These are phyloP conservation scores for Neodontobutis hainanensis DNA, from an alignment of 2,113 vertebrate genomes.

Conservation along the genomic window DNA sequence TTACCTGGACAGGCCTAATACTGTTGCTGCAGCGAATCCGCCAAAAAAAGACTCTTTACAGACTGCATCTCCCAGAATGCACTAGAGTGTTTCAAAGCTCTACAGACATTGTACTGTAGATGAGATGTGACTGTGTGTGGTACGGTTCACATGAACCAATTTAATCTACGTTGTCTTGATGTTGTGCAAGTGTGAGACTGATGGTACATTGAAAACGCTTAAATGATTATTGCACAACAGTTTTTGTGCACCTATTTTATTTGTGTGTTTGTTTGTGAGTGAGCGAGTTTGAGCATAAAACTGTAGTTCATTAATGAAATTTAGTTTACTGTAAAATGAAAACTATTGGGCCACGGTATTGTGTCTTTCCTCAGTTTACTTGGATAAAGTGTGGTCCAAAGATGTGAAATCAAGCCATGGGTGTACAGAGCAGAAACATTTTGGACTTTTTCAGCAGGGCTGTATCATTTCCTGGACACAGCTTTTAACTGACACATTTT, in stretches of 20 bases:
- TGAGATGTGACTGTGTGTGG: slow-evolving; percentile 51
- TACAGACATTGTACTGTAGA: slow-evolving; percentile 71
- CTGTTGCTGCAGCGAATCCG: slow-evolving; percentile 79
- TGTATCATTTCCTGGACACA: background rate
- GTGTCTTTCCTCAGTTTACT: slow-evolving; percentile 35
- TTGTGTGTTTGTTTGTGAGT: slow-evolving; percentile 33
- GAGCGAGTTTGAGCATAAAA: slow-evolving; percentile 15
- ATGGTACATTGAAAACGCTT: slow-evolving; percentile 58
- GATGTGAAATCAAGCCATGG: slow-evolving; percentile 60
- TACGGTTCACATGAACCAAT: slow-evolving; percentile 61
- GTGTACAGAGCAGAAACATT: slow-evolving; percentile 6
- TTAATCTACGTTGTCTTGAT: slow-evolving; percentile 55
- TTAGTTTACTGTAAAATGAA: slow-evolving; percentile 51
- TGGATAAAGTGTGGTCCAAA: slow-evolving; percentile 30
- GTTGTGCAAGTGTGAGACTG: slow-evolving; percentile 38
- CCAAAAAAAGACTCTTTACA: slow-evolving; percentile 65
- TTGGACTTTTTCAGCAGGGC: slow-evolving; percentile 32
- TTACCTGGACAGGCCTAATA: slow-evolving; percentile 81
- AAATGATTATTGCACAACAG: slow-evolving; percentile 37
- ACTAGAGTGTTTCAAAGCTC: slow-evolving; percentile 54
- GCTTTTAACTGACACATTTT: background rate
- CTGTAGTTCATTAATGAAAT: slow-evolving; percentile 32
- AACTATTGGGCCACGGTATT: slow-evolving; percentile 22
- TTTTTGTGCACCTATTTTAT: slow-evolving; percentile 43
- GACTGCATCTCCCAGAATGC: slow-evolving; percentile 74